Conservation (phyloP, 2,888 invertebrate genomes). For the Hypsopygia costalis region DNA sequence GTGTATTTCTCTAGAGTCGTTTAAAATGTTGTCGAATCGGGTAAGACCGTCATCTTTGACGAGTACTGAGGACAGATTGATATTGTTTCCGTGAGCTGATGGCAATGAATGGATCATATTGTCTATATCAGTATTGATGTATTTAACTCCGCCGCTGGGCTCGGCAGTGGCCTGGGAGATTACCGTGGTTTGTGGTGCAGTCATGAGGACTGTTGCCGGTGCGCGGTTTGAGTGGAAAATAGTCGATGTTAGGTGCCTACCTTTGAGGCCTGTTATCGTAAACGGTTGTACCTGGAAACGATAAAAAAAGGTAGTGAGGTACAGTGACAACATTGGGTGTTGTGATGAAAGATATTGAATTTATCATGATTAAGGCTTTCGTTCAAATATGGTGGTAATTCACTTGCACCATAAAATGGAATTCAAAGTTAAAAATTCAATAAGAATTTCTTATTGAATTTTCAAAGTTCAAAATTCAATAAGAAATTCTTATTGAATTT, state of each 20-base stretch:
- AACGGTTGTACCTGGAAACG: conserved; percentile 61
- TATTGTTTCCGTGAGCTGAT: conserved; percentile 33
- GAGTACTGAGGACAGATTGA: conserved; percentile 50
- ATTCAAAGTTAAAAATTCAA: no score
- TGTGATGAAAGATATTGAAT: no score
- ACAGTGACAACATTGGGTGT: no score
- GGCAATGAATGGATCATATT: conserved; percentile 57
- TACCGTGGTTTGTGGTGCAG: conserved; percentile 62
- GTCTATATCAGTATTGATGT: conserved; percentile 45
- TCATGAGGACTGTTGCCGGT: conserved; percentile 65
- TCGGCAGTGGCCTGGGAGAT: conserved; percentile 61
- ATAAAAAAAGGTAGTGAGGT: no score
- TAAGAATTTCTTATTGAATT: no score
- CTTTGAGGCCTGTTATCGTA: conserved; percentile 55
- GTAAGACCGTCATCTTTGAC: conserved; percentile 59
- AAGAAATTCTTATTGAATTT: no score
- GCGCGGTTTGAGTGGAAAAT: conserved; percentile 62
- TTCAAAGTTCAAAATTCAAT: no score
- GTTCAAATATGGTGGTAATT: no score
- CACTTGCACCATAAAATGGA: no score
- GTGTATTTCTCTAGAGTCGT: conserved; percentile 55
- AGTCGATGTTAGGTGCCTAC: conserved; percentile 61
- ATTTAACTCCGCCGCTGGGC: conserved; percentile 43
- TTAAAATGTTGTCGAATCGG: conserved; percentile 55
- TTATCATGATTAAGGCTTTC: no score